These are phyloP conservation scores for Coilia nasus DNA, from an alignment of 2,797 vertebrate genomes.

Conservation along the genomic window DNA sequence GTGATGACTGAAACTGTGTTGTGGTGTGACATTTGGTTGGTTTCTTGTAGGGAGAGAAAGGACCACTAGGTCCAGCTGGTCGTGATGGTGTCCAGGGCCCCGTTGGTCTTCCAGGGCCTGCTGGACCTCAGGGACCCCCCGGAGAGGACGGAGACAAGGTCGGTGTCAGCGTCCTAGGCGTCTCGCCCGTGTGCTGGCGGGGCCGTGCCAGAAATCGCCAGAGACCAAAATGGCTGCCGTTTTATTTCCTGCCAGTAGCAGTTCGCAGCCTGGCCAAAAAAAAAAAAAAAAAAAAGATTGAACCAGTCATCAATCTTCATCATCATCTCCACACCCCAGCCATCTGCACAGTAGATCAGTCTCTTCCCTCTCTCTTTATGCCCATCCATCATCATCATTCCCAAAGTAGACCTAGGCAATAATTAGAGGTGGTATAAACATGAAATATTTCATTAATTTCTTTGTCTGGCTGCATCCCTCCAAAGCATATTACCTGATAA, in stretches of 20 bases:
- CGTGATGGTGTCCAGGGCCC: slow-evolving; percentile 96
- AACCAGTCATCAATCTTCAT: slow-evolving; percentile 57
- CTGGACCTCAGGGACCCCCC: slow-evolving; percentile 93
- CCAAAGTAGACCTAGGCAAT: slow-evolving; percentile 39
- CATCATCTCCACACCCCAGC: slow-evolving; percentile 43
- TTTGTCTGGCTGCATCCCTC: slow-evolving; percentile 27
- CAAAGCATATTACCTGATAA: slow-evolving; percentile 12
- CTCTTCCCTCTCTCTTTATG: slow-evolving; percentile 35
- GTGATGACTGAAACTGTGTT: not conserved
- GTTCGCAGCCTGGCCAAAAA: not conserved
- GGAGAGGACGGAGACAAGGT: slow-evolving; percentile 99
- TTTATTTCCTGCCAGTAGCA: not conserved
- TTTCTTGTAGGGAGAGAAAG: slow-evolving; percentile 90
- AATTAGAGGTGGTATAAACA: slow-evolving; percentile 56
- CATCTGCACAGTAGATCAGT: slow-evolving; percentile 59
- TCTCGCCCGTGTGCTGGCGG: not conserved
- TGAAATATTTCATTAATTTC: slow-evolving; percentile 53
- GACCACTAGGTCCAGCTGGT: slow-evolving; percentile 93
- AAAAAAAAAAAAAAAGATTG: slow-evolving; percentile 25
- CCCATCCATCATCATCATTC: slow-evolving; percentile 62
- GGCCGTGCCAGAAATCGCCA: not conserved
- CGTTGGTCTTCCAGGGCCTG: slow-evolving; percentile 93
- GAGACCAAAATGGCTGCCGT: slow-evolving; percentile 6
- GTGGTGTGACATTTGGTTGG: not conserved
- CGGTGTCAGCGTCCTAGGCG: slow-evolving; percentile 47